Evolutionary conservation across 2,797 vertebrate genomes (phyloP).

Genomic region (Orestias chungarensis): DNA sequence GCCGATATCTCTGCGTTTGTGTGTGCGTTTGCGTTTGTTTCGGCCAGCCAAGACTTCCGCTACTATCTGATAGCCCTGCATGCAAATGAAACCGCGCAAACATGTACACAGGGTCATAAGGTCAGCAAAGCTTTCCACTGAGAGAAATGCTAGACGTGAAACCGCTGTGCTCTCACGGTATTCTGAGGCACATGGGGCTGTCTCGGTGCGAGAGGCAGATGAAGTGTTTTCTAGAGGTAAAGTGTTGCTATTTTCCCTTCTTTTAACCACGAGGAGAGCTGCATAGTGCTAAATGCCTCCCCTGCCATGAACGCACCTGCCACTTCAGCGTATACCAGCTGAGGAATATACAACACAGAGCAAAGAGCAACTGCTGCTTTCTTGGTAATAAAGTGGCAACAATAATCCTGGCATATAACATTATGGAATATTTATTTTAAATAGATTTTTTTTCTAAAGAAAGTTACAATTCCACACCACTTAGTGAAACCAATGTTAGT

Average conservation of each 20-base stretch:
- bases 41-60: conserved; percentile 71
- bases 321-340: conserved; percentile 68
- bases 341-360: conserved; percentile 43
- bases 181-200: conserved; percentile 1
- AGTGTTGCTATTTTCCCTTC: conserved; percentile 1
- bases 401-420: conserved; percentile 33
- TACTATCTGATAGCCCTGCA: conserved; percentile 68
- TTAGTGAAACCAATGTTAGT: background rate
- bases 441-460: background rate
- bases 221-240: background rate
- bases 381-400: conserved; percentile 67
- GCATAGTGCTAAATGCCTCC: conserved; percentile 74
- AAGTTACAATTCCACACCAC: background rate
- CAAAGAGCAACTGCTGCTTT: conserved; percentile 68
- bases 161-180: conserved; percentile 26
- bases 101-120: conserved; percentile 73
- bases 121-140: conserved; percentile 64
- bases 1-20: conserved; percentile 25
- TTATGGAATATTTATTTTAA: background rate
- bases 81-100: conserved; percentile 80
- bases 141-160: conserved; percentile 53
- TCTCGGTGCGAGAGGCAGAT: background rate
- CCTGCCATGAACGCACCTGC: conserved; percentile 76
- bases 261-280: conserved; percentile 57
- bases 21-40: conserved; percentile 26